A percentile compares a stretch with the other conserved stretches of the same genome.
Conservation (phyloP, 2,797 vertebrate species). For the Pteronotus mesoamericanus region DNA sequence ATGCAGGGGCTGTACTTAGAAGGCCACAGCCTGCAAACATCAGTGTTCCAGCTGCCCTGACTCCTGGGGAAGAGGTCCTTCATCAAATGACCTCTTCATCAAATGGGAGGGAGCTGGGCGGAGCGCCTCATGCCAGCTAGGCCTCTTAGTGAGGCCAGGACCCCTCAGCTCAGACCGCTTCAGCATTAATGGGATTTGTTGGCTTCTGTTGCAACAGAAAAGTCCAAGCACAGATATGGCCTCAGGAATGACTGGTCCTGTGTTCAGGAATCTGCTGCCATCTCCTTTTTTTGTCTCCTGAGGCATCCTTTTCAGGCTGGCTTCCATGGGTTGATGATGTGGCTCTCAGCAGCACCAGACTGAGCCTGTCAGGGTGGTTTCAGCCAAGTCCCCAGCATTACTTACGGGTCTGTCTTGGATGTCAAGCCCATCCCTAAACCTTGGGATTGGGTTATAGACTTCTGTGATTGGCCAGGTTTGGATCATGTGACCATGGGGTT, state of each 20-base stretch:
- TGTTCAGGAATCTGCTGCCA: accelerated
- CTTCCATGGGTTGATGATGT: not conserved
- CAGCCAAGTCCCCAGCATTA: accelerated
- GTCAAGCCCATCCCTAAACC: not conserved
- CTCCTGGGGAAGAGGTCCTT: not conserved
- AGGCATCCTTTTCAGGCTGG: not conserved
- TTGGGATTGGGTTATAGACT: not conserved
- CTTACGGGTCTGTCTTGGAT: not conserved
- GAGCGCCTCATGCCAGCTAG: accelerated
- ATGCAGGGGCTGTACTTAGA: accelerated
- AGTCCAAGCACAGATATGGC: accelerated
- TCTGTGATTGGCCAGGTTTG: not conserved
- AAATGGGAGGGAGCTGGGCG: accelerated
- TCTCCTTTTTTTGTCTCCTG: not conserved
- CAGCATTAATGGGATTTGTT: not conserved
- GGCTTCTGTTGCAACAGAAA: not conserved
- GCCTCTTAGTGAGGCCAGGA: not conserved
- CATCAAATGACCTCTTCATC: accelerated
- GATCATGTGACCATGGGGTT: not conserved
- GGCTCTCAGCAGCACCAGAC: not conserved
- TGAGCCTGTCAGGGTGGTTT: not conserved
- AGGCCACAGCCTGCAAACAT: accelerated
- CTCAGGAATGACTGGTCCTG: not conserved
- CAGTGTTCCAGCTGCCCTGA: accelerated
- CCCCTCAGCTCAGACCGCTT: accelerated